Evolutionary conservation across 92 coral and sea anemone genomes (phyloP).

Genomic region (Siderastrea siderea): DNA sequence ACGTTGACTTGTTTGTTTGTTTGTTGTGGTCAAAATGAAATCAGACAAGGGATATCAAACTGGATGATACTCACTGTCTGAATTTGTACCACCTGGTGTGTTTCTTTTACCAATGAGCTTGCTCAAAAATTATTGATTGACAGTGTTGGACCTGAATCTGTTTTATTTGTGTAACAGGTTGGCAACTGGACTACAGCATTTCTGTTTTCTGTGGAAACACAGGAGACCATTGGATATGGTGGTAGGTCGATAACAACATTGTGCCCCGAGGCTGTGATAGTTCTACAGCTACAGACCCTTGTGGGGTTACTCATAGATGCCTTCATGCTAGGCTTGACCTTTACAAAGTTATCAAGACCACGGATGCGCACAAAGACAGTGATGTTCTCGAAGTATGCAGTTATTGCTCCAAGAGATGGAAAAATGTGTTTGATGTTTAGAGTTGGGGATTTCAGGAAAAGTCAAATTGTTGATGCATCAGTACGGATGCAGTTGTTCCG

Average conservation of each 20-base stretch:
- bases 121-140: not conserved
- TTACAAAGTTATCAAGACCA: constrained; percentile 94
- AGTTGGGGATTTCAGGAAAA: constrained; percentile 91
- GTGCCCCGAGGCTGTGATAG: constrained; percentile 87
- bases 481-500: constrained; percentile 83
- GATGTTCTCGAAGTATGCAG: constrained; percentile 85
- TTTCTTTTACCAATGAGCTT: not conserved
- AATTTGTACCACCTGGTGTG: not conserved
- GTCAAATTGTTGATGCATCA: constrained; percentile 88
- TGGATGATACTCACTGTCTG: too few relatives aligned
- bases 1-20: too few relatives aligned
- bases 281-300: constrained; percentile 81
- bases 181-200: constrained; percentile 88
- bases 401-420: constrained; percentile 85
- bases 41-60: too few relatives aligned
- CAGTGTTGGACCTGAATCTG: not conserved
- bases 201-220: constrained; percentile 95
- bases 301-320: constrained; percentile 87
- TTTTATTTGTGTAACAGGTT: constrained; percentile 50
- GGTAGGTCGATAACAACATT: constrained; percentile 78
- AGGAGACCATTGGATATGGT: constrained; percentile 98
- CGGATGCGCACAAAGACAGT: constrained; percentile 86
- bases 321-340: constrained; percentile 88
- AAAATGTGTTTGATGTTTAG: constrained; percentile 94
- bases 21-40: too few relatives aligned